Percentiles rank a stretch among this genome's conserved stretches.
These are phyloP conservation scores for Dermochelys coriacea DNA, from an alignment of 2,797 vertebrate species.

Conservation along the genomic window DNA sequence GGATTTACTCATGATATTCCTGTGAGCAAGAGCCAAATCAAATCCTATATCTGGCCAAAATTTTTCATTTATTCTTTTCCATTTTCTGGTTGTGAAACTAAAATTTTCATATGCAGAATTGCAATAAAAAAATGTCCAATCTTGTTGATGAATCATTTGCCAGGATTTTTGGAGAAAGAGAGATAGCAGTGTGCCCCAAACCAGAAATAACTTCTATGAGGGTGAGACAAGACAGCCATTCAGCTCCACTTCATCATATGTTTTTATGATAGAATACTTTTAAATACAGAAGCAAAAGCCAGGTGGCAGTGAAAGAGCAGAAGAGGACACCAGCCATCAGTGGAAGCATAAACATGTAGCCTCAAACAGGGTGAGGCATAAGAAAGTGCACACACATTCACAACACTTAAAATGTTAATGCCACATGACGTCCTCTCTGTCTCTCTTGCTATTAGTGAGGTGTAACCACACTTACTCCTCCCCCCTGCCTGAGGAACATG, in stretches of 20 bases:
- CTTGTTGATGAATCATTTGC: constrained; percentile 24
- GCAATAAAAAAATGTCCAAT: constrained; percentile 58
- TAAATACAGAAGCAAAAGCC: constrained; percentile 36
- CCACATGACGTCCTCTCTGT: background rate
- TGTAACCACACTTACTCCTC: rapidly evolving
- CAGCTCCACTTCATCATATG: constrained; percentile 70
- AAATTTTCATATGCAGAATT: background rate
- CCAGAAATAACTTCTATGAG: constrained; percentile 56
- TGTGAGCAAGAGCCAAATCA: rapidly evolving
- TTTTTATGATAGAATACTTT: constrained; percentile 56
- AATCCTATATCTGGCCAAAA: background rate
- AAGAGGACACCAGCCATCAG: constrained; percentile 32
- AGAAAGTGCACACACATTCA: background rate
- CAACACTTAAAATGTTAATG: background rate
- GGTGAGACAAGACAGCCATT: constrained; percentile 59
- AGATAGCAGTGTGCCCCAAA: constrained; percentile 51
- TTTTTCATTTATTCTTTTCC: background rate
- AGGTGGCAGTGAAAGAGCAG: constrained; percentile 56
- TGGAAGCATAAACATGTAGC: background rate
- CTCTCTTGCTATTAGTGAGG: background rate
- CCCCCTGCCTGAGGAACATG: background rate
- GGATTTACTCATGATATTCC: rapidly evolving
- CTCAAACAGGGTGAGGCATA: background rate
- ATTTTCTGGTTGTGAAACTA: background rate
- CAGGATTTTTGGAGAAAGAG: constrained; percentile 22